Percentiles rank a stretch among this genome's conserved stretches.
These are phyloP conservation scores for Nomada ferruginata DNA, from an alignment of 2,888 invertebrate species.

Conservation along the genomic window DNA sequence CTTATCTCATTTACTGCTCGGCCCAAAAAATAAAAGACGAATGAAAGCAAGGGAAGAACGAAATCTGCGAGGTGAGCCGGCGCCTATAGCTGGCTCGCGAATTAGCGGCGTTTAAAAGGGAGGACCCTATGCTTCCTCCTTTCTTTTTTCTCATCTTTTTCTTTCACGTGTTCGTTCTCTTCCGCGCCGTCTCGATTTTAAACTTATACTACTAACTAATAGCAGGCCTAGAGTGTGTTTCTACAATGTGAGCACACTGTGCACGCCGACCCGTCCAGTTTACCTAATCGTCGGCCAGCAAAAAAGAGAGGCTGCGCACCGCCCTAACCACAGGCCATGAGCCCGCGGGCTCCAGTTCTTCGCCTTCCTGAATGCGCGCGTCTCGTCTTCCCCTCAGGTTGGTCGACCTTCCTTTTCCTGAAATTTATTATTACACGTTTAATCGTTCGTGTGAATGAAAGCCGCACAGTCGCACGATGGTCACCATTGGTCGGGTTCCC, in stretches of 20 bases:
- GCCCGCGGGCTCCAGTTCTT: constrained; percentile 75
- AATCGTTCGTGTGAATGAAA: constrained; percentile 58
- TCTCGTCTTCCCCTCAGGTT: constrained; percentile 20
- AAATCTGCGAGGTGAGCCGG: constrained; percentile 47
- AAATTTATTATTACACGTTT: constrained; percentile 67
- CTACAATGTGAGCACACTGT: constrained; percentile 80
- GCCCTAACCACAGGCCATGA: constrained; percentile 84
- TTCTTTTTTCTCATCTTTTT: constrained; percentile 33
- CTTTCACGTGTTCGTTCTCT: constrained; percentile 59
- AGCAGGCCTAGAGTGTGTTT: constrained; percentile 79
- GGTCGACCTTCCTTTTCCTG: constrained; percentile 58
- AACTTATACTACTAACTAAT: constrained; percentile 83
- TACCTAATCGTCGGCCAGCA: constrained; percentile 84
- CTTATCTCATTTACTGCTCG: not conserved
- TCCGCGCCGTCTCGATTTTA: constrained; percentile 73
- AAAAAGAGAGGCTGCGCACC: constrained; percentile 81
- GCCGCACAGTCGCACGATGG: constrained; percentile 31
- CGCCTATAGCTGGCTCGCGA: constrained; percentile 76
- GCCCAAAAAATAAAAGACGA: not conserved
- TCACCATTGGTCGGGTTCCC: not conserved
- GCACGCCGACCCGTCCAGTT: constrained; percentile 79
- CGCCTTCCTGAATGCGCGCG: constrained; percentile 58
- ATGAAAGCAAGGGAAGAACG: not conserved
- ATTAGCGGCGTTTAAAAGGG: constrained; percentile 80
- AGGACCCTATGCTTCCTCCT: constrained; percentile 52